phyloP scores from a whole-genome alignment of 2,113 vertebrate species.

The Edolisoma coerulescens region DNA sequence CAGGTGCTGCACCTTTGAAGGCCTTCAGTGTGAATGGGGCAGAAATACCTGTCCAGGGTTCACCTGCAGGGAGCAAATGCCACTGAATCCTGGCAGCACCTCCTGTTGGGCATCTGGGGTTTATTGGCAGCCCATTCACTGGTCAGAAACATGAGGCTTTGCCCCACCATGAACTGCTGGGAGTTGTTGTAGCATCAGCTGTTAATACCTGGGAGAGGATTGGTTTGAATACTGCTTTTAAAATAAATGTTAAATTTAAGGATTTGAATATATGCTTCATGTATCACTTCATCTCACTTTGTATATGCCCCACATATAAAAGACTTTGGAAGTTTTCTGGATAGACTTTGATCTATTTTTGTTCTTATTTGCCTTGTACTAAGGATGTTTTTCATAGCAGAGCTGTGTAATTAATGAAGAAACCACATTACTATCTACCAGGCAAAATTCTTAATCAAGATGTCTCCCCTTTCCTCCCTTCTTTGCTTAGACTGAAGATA shows the following conservation, averaged over 20 bases:
- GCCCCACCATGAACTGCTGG: background rate
- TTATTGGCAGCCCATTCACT: background rate
- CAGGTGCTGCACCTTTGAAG: background rate
- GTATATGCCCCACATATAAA: background rate
- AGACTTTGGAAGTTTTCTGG: background rate
- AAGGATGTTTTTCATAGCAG: background rate
- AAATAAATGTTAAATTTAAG: background rate
- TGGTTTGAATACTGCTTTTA: background rate
- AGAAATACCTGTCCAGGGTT: background rate
- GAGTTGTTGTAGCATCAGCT: background rate
- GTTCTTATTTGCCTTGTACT: slow-evolving; percentile 4
- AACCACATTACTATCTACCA: background rate
- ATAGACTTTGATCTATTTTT: slow-evolving; percentile 30
- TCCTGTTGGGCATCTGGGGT: background rate
- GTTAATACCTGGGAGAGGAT: background rate
- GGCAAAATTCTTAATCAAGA: slow-evolving; percentile 16
- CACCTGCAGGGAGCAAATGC: background rate
- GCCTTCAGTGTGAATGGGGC: background rate
- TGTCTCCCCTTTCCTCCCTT: slow-evolving; percentile 29
- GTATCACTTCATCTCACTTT: background rate
- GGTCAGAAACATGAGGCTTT: background rate
- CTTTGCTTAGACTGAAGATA: slow-evolving; percentile 77
- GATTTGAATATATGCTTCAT: background rate
- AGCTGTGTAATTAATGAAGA: slow-evolving; percentile 1
- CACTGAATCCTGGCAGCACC: background rate